These are phyloP conservation scores for Dicrostonyx torquatus DNA, from an alignment of 2,797 vertebrate species.

Conservation along the genomic window DNA sequence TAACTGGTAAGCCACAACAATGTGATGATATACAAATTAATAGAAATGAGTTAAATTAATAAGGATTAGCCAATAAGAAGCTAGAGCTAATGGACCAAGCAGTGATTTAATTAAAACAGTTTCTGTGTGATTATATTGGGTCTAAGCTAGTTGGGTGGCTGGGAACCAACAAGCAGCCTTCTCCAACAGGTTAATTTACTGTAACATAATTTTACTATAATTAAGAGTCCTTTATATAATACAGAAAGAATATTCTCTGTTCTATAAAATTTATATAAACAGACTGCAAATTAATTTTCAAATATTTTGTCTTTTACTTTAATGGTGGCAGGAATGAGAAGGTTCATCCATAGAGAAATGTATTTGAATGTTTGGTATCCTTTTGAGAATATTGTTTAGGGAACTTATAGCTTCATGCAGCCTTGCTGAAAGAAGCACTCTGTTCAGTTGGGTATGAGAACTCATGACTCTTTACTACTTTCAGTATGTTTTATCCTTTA, in stretches of 20 bases:
- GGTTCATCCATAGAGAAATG: fast-evolving
- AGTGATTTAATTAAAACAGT: no score
- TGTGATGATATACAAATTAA: no score
- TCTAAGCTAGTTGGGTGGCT: no score
- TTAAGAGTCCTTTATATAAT: not conserved
- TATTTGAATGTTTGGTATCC: not conserved
- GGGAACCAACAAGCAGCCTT: no score
- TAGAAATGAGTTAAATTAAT: no score
- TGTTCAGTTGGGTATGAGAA: not conserved
- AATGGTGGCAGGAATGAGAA: not conserved
- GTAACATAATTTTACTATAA: not conserved
- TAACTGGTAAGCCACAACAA: no score
- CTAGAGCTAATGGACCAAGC: no score
- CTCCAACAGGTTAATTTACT: not conserved
- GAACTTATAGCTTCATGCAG: not conserved
- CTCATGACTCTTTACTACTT: not conserved
- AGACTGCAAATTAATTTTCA: not conserved
- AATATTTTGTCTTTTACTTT: not conserved
- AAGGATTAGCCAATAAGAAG: no score
- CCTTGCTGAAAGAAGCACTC: not conserved
- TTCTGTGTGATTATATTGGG: no score
- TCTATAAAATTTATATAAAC: not conserved
- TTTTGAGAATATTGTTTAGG: no score
- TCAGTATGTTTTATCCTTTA: not conserved
- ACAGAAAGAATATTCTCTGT: fast-evolving